phyloP scores from a whole-genome alignment of 1,140 invertebrate genomes.

The Notospermus geniculatus region DNA sequence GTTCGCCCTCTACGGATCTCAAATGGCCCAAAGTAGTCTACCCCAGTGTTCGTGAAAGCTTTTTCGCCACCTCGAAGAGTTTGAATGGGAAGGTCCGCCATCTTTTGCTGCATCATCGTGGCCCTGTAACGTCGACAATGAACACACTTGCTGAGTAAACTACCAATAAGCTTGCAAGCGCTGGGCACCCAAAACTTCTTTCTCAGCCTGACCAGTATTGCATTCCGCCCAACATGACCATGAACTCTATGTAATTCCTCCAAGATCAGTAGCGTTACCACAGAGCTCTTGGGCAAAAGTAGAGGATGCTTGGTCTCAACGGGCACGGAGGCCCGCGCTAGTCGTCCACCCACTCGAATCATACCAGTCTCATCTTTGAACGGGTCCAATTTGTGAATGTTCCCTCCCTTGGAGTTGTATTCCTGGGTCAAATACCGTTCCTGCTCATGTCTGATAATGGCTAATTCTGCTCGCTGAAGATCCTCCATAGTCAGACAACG shows the following conservation, averaged over 20 bases:
- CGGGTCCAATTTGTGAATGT: background rate
- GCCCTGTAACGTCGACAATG: no score
- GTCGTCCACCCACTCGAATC: background rate
- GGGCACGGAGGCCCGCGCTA: background rate
- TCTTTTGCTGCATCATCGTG: no score
- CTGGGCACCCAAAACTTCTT: background rate
- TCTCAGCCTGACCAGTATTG: background rate
- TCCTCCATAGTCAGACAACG: background rate
- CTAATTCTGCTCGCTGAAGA: background rate
- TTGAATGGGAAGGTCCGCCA: no score
- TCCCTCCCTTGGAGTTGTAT: background rate
- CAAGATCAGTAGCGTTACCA: background rate
- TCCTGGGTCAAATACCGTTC: background rate
- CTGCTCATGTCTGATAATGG: background rate
- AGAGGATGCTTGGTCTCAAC: constrained; percentile 2
- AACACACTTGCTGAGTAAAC: no score
- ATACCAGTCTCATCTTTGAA: background rate
- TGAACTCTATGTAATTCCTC: background rate
- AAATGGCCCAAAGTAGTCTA: no score
- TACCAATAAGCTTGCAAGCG: no score
- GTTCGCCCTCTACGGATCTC: no score
- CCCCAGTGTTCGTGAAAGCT: no score
- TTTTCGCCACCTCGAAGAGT: no score
- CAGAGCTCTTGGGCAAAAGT: constrained; percentile 5
- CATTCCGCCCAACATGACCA: constrained; percentile 6